Evolutionary conservation across 2,888 invertebrate genomes (phyloP), one percentile per base, ranked within the genome.

Genomic region (Epiblema foenella): DNA sequence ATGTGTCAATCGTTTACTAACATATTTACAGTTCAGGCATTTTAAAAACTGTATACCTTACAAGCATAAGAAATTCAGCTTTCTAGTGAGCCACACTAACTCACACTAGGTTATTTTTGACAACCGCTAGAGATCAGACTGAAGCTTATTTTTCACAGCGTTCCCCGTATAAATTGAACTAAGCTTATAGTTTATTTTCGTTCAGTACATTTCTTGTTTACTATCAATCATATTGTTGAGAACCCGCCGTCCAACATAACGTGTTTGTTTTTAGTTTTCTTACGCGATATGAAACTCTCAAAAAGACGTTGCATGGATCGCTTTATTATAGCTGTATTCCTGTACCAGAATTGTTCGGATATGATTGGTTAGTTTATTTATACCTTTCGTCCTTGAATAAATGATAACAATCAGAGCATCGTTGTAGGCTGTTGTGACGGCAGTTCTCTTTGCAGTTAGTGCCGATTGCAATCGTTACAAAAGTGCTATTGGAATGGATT

Each of bases 101-200:
- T 56, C 54, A 73, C 62, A 78, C 75, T 68, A 68, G 77, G 78
- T 79, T 87, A 89, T 88, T 87, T 88, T 84, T 80, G 81, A 83
- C 81, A 77, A 83, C 78, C 81, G 78, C 83, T 82, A 82, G 81
- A 83, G 81, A 83, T 79, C 78, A 78, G 71, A 82, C 80, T 81
- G 82, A 77, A 81, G 78, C 76, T 81, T 85, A 83, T 81, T 85
- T 85, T 87, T 84, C 82, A 77, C 81, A 82, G 78, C 81, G 79
- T 80, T 83, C 75, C 80, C 77, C 75, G 77, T 60, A 24, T 84
- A 85, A 83, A 82, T 83, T 76, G n/a, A n/a, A n/a, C n/a, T n/a
- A n/a, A n/a, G n/a, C n/a, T n/a, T 77, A 83, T 83, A 83, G 85
- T 89, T 87, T 89, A 89, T 91, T 90, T 89, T 84, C 78, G 87